Evolutionary conservation across 1,140 invertebrate genomes (phyloP), one percentile per base, ranked within the genome.

Genomic region (Bactericera cockerelli): DNA sequence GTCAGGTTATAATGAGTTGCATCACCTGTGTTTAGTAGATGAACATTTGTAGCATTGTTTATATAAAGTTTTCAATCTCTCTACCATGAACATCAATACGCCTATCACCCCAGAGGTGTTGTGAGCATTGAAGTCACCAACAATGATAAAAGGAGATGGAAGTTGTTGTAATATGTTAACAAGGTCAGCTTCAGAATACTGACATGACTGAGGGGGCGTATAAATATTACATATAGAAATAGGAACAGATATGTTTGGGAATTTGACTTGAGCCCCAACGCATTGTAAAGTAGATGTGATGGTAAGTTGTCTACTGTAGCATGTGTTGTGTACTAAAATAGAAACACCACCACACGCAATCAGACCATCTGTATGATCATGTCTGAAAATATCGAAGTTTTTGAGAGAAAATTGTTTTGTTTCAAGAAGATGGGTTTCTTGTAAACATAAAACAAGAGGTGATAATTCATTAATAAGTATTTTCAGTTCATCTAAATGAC

Each of bases 111-210:
- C 66, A 72, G 36, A 66, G 25, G 33, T 57, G 57, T 67, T 69
- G 38, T 70, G 67, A 24, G 63, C 64, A 31, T 70, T 71, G 39
- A 70, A 68, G 33, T 70, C 69, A 0, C 65, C 65, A 8, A 67
- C 8, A 26, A 68, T 28, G 28, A 70, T 58, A 39, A 65, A 71
- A 10, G 65, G 67, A 58, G 54, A 61, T 6, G 65, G 66, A 14
- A 72, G 54, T 67, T 70, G 67, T 2, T 22, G 10, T 6, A 66
- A 62, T 14, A 71, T 31, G 6, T 67, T 33, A 26, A 64, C 61
- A 13, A 71, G 25, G 38, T 66, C 61, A 1, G 28, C 2, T 36
- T 42, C 26, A 22, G 55, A 28, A 26, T 22, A 56, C 14, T 56
- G 26, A 26, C n/a, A n/a, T 31, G 11, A 6, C 25, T 42, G 22